These are phyloP conservation scores for Sebastes taczanowskii DNA, from an alignment of 2,797 vertebrate genomes.

Conservation along the genomic window DNA sequence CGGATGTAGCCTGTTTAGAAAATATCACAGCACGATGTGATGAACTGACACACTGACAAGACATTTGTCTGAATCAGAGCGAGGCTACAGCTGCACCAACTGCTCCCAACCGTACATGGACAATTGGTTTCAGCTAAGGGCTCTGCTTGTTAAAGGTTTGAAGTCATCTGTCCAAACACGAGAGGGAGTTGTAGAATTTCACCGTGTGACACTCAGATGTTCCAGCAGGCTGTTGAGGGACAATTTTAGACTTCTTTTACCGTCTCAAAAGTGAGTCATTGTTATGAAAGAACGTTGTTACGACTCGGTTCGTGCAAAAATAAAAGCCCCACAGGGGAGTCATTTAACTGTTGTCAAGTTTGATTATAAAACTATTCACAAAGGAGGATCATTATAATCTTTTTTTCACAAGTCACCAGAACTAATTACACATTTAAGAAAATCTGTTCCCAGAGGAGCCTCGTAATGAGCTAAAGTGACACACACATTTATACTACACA, in stretches of 20 bases:
- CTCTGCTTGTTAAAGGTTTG: slow-evolving; percentile 24
- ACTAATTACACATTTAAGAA: slow-evolving; percentile 44
- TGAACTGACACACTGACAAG: slow-evolving; percentile 42
- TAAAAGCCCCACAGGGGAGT: neutral
- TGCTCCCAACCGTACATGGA: neutral
- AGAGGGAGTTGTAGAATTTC: neutral
- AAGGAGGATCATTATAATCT: slow-evolving; percentile 16
- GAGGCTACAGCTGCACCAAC: slow-evolving; percentile 25
- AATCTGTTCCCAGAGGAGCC: slow-evolving; percentile 15
- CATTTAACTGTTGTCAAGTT: slow-evolving; percentile 31
- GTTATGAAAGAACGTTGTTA: slow-evolving; percentile 1
- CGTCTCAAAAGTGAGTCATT: slow-evolving; percentile 17
- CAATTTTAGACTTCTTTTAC: neutral
- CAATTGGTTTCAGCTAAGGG: slow-evolving; percentile 14
- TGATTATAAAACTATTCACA: slow-evolving; percentile 33
- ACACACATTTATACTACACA: neutral
- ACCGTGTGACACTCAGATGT: slow-evolving; percentile 4
- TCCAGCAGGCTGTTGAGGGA: neutral
- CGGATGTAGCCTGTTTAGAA: slow-evolving; percentile 59
- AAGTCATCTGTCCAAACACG: slow-evolving; percentile 10
- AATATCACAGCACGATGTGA: slow-evolving; percentile 57
- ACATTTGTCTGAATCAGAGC: slow-evolving; percentile 6
- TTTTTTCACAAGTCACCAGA: slow-evolving; percentile 32
- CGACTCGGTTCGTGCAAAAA: neutral
- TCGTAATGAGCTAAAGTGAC: slow-evolving; percentile 1